These are phyloP conservation scores for Latheticus oryzae DNA, from an alignment of 2,888 invertebrate genomes.

Conservation along the genomic window DNA sequence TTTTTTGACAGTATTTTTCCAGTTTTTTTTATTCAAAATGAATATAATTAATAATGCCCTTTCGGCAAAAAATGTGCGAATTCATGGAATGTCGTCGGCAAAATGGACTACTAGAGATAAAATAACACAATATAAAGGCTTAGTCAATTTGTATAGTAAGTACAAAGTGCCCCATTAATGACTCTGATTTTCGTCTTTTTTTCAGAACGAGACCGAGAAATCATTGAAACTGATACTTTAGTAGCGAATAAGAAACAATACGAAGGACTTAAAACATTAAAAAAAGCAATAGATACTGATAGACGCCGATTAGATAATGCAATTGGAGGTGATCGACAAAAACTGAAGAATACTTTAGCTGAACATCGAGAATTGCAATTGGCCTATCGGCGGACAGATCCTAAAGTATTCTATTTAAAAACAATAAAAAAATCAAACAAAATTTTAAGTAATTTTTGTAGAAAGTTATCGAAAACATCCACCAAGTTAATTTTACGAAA, in stretches of 20 bases:
- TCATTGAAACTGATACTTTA: constrained; percentile 70
- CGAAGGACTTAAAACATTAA: constrained; percentile 70
- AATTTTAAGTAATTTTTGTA: constrained; percentile 54
- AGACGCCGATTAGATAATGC: constrained; percentile 71
- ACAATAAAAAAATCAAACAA: constrained; percentile 2
- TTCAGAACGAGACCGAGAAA: constrained; percentile 72
- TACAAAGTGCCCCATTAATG: constrained; percentile 6
- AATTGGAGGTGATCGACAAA: constrained; percentile 71
- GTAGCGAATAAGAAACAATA: constrained; percentile 67
- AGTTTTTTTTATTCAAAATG: constrained; percentile 24
- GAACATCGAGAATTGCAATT: constrained; percentile 71
- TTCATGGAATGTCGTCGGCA: constrained; percentile 74
- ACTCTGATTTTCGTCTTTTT: too few relatives aligned
- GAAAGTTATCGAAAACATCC: constrained; percentile 72
- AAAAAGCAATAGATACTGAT: constrained; percentile 69
- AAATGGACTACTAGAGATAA: constrained; percentile 76
- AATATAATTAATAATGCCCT: constrained; percentile 63
- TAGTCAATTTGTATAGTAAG: constrained; percentile 74
- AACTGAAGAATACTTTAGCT: constrained; percentile 70
- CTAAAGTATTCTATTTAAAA: constrained; percentile 53
- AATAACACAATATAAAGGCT: constrained; percentile 74
- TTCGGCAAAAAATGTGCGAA: constrained; percentile 70
- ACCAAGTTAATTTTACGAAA: constrained; percentile 74
- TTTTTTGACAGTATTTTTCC: not conserved
- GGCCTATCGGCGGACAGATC: constrained; percentile 67